phyloP scores from a whole-genome alignment of 2,113 vertebrate genomes.

The Hiodon tergisus region DNA sequence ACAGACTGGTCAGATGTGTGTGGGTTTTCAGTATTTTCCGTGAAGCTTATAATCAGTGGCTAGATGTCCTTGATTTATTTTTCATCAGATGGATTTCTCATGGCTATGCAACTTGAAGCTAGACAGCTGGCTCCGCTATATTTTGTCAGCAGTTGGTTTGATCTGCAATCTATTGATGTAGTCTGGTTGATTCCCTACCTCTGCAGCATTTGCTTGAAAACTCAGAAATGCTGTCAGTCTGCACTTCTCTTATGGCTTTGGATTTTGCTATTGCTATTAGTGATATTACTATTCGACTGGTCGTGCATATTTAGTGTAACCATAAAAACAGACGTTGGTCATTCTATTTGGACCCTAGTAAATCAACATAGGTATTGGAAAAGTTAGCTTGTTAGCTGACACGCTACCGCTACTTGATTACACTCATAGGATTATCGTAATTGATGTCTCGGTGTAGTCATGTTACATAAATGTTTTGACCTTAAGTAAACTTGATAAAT shows the following conservation, averaged over 20 bases:
- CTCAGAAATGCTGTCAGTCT: background rate
- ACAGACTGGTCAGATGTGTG: too few species aligned
- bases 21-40: too few species aligned
- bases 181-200: background rate
- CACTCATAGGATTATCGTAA: background rate
- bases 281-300: background rate
- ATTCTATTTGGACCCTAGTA: background rate
- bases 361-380: background rate
- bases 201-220: background rate
- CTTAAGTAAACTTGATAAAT: slow-evolving; percentile 6
- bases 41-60: too few species aligned
- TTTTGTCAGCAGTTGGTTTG: background rate
- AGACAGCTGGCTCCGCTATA: background rate
- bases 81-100: too few species aligned
- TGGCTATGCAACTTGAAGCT: too few species aligned
- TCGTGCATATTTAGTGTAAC: background rate
- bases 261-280: background rate
- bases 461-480: background rate
- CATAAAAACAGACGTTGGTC: background rate
- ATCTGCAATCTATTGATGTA: background rate
- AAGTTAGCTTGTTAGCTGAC: background rate
- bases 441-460: background rate
- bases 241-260: background rate
- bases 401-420: too few species aligned
- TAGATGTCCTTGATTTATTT: too few species aligned